Base-by-base conservation (phyloP, 1,140 invertebrate species). In the Periplaneta americana region DNA sequence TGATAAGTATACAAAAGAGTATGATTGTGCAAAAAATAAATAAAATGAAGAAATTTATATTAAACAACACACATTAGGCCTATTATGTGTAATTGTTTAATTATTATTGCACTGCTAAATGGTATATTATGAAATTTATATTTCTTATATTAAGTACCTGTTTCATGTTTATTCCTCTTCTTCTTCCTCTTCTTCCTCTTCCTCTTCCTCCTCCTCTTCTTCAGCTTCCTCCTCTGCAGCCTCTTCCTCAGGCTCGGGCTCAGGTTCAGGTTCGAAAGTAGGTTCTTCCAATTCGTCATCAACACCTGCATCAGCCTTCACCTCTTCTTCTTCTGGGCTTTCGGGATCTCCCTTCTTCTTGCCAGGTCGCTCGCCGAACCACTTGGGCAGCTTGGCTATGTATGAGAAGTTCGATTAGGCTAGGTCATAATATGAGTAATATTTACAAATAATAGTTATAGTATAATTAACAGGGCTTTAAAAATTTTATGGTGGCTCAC, bases 281-380 rank as follows among this genome's bases (percentile, higher is more conserved):
- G 87, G 88, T 75, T 89, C 87, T 37, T 89, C 88, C 8, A 88
- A 80, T 22, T 88, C 88, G 74, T 88, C 89, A 66, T 92, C 92
- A 17, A 80, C 81, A 84, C 91, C 94, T 79, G 92, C 92, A 66
- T 28, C 48, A 39, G 87, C 91, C 90, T 96, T 95, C 82, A 93
- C 92, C 87, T 96, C 95, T 87, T 96, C 95, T 84, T 95, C 96
- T 86, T 97, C 95, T 75, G 96, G 96, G 85, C 95, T 95, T 84
- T 97, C 96, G 83, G 93, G 93, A 82, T 96, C 96, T 83, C 94
- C 95, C 87, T 93, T 89, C 91, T 97, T 97, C 89, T 96, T 97
- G 91, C 96, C 96, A 83, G 96, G 96, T 89, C 96, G 91, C 90
- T 97, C 96, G 86, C 96, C 96, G 92, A 97, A 97, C 95, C 96